phyloP scores from a whole-genome alignment of 2,888 invertebrate species.

The Gasteruption jaculator region DNA sequence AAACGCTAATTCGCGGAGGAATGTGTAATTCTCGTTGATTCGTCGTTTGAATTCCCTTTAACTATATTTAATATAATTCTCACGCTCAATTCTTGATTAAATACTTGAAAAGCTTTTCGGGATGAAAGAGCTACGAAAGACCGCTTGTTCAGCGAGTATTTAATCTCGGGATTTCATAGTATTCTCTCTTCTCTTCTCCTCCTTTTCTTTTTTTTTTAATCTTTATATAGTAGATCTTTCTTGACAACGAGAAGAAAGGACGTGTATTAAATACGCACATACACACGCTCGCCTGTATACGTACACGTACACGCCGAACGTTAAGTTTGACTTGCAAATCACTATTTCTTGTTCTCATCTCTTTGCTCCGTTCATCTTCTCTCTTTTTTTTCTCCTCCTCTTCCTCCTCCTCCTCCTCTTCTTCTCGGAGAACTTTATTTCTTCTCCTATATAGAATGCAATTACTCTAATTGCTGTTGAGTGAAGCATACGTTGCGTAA shows the following conservation, averaged over 20 bases:
- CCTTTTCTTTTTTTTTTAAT: not conserved
- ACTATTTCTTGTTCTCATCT: too few species aligned
- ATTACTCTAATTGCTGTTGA: slow-evolving; percentile 38
- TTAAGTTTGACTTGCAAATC: slow-evolving; percentile 31
- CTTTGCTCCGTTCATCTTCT: too few species aligned
- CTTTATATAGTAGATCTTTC: too few species aligned
- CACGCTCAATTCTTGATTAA: too few species aligned
- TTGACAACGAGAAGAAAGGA: too few species aligned
- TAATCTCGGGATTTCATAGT: slow-evolving; percentile 27
- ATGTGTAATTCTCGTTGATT: too few species aligned
- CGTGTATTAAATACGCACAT: not conserved
- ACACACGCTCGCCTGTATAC: slow-evolving; percentile 1
- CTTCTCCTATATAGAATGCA: slow-evolving; percentile 31
- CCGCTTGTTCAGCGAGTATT: slow-evolving; percentile 17
- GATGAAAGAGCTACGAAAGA: too few species aligned
- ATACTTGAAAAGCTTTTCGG: too few species aligned
- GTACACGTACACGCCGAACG: not conserved
- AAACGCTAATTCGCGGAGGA: too few species aligned
- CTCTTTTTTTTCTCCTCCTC: too few species aligned
- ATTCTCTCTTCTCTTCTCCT: slow-evolving; percentile 10
- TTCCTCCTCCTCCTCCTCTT: slow-evolving; percentile 17
- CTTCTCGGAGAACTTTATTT: slow-evolving; percentile 15
- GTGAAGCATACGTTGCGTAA: slow-evolving; percentile 36
- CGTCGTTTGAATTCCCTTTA: too few species aligned
- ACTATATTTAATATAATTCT: too few species aligned